phyloP scores from a whole-genome alignment of 2,113 vertebrate genomes.

The Colistium nudipinnis region DNA sequence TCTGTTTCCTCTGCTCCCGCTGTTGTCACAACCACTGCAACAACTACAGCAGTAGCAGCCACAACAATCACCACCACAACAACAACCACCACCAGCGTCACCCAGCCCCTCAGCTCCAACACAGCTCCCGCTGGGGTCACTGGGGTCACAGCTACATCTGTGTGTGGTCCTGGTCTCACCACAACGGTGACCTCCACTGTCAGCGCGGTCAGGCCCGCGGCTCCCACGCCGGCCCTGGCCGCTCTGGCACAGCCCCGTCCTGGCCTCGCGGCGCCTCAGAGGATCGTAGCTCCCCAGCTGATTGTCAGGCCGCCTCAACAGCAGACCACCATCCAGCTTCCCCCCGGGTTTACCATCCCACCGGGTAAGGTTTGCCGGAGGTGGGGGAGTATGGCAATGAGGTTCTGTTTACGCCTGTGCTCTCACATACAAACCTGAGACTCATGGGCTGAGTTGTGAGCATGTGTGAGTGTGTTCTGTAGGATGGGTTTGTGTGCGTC shows the following conservation, averaged over 20 bases:
- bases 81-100: slow-evolving; percentile 53
- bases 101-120: slow-evolving; percentile 58
- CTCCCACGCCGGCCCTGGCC: slow-evolving; percentile 60
- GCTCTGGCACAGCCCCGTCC: slow-evolving; percentile 78
- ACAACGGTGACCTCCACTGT: slow-evolving; percentile 61
- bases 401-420: neutral
- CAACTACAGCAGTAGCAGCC: slow-evolving; percentile 28
- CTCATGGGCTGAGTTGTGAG: neutral
- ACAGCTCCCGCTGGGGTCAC: slow-evolving; percentile 48
- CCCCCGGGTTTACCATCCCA: slow-evolving; percentile 90
- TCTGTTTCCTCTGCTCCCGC: slow-evolving; percentile 46
- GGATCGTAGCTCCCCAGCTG: slow-evolving; percentile 86
- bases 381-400: neutral
- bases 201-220: slow-evolving; percentile 71
- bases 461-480: neutral
- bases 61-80: slow-evolving; percentile 42
- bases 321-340: slow-evolving; percentile 89
- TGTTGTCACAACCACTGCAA: slow-evolving; percentile 51
- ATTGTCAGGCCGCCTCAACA: slow-evolving; percentile 88
- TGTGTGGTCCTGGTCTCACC: slow-evolving; percentile 63
- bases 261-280: slow-evolving; percentile 77
- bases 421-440: neutral
- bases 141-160: slow-evolving; percentile 63
- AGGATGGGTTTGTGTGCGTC: neutral
- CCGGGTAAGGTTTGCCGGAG: slow-evolving; percentile 81